These are phyloP conservation scores for Zalophus californianus DNA, from an alignment of 2,797 vertebrate species.

Conservation along the genomic window DNA sequence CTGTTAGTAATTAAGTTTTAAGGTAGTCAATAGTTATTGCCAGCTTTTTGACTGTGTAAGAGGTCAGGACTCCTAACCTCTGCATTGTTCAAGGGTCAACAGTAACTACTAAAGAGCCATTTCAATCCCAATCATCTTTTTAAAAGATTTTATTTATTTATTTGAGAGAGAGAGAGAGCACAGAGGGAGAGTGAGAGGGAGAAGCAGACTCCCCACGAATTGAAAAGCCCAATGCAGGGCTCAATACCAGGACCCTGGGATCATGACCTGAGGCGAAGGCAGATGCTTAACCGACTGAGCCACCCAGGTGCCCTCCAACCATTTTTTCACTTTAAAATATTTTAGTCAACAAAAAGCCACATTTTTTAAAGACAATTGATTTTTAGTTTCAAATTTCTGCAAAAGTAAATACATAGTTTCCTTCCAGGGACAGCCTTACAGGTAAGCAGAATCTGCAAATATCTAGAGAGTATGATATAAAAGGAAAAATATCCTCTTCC, in stretches of 20 bases:
- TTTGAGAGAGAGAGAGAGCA: neutral
- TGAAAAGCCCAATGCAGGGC: neutral
- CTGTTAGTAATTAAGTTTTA: neutral
- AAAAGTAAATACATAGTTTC: constrained; percentile 8
- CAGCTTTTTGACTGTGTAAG: neutral
- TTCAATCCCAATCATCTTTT: neutral
- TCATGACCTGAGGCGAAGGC: neutral
- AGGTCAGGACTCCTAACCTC: neutral
- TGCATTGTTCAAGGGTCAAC: neutral
- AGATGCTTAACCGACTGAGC: neutral
- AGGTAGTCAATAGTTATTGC: neutral
- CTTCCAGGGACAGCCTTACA: neutral
- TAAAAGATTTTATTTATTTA: neutral
- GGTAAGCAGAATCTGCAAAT: neutral
- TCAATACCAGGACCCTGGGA: neutral
- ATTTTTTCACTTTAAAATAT: constrained; percentile 41
- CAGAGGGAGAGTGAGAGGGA: neutral
- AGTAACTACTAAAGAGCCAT: neutral
- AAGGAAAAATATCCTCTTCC: neutral
- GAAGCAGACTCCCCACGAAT: neutral
- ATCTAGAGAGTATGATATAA: neutral
- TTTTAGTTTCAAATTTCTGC: neutral
- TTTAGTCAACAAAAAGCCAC: constrained; percentile 10
- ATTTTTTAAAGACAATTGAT: neutral
- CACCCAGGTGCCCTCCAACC: neutral